Conservation (phyloP, 1,140 invertebrate species). For the Drosophila punjabiensis region DNA sequence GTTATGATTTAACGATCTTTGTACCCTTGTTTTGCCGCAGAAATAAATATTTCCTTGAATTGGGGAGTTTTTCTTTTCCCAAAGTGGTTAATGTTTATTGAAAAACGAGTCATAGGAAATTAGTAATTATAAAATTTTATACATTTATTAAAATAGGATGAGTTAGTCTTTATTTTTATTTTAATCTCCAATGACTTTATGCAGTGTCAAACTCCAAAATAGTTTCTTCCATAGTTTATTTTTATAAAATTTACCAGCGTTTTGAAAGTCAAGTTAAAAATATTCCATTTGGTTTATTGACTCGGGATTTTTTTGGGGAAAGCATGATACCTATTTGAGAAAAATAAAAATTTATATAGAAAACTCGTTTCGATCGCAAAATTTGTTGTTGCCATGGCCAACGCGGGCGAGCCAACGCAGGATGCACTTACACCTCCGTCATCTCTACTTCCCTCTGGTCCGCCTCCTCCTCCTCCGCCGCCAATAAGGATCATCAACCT, state of each 20-base stretch:
- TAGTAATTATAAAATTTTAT: neutral
- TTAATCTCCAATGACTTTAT: neutral
- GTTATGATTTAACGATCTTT: neutral
- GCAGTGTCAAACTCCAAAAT: neutral
- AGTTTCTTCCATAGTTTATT: neutral
- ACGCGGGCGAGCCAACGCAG: neutral
- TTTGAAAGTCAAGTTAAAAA: neutral
- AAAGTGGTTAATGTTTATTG: neutral
- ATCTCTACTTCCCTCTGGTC: too few species aligned
- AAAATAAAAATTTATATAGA: neutral
- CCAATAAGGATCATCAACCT: constrained; percentile 6
- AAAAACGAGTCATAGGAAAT: neutral
- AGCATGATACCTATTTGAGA: neutral
- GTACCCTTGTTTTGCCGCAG: neutral
- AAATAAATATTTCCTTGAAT: neutral
- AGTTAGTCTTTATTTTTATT: too few species aligned
- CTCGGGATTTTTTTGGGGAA: neutral
- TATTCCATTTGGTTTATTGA: neutral
- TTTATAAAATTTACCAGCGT: neutral
- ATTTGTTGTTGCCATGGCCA: constrained; percentile 5
- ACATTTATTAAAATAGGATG: neutral
- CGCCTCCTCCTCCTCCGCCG: neutral
- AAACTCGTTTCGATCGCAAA: neutral
- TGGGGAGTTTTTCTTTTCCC: neutral
- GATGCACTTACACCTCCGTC: neutral